Conservation (phyloP, 2,888 invertebrate species). For the Agrochola lychnidis region DNA sequence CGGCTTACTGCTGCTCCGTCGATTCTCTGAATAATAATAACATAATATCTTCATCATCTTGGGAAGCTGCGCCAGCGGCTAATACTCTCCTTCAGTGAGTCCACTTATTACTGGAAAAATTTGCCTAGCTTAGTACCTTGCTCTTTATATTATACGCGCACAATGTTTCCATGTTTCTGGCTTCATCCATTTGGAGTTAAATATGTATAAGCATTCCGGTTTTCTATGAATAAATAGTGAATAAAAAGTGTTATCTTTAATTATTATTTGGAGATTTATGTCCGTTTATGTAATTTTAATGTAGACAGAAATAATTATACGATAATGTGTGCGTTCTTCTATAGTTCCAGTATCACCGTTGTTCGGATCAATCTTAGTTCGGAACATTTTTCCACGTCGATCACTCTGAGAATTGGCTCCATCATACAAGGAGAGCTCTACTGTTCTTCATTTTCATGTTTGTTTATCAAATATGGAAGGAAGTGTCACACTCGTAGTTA, state of each 20-base stretch:
- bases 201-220: neutral
- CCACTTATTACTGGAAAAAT: slow-evolving; percentile 39
- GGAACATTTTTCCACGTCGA: neutral
- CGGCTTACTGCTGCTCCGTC: slow-evolving; percentile 54
- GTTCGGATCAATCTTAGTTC: neutral
- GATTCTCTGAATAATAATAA: slow-evolving; percentile 57
- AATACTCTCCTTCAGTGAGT: slow-evolving; percentile 21
- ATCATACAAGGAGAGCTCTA: slow-evolving; percentile 18
- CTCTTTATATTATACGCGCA: slow-evolving; percentile 3
- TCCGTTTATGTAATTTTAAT: neutral
- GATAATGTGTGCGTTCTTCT: neutral
- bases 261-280: neutral
- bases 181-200: slow-evolving; percentile 16
- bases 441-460: slow-evolving; percentile 70
- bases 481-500: slow-evolving; percentile 72
- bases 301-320: neutral
- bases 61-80: slow-evolving; percentile 39
- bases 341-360: neutral
- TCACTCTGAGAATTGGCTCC: neutral
- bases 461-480: slow-evolving; percentile 74
- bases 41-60: slow-evolving; percentile 47
- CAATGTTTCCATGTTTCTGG: neutral
- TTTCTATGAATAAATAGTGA: slow-evolving; percentile 3
- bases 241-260: slow-evolving; percentile 2
- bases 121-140: slow-evolving; percentile 19